Conservation (phyloP, 2,797 vertebrate genomes). For the Hydrophis major region DNA sequence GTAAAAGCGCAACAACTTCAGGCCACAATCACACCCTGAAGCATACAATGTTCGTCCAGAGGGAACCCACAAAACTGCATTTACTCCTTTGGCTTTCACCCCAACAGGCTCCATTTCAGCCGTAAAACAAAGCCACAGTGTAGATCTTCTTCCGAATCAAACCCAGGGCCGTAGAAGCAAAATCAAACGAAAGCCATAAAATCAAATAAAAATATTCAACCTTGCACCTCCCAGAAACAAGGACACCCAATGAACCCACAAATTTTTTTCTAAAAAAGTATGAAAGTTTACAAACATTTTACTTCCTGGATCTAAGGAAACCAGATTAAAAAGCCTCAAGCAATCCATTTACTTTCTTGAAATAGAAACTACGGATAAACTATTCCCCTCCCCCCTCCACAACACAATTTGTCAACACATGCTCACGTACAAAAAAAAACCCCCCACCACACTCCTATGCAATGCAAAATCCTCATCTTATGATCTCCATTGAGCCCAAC, state of each 20-base stretch:
- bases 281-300: conserved; percentile 22
- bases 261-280: not conserved
- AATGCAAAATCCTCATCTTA: not conserved
- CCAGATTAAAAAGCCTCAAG: conserved; percentile 48
- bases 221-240: conserved; percentile 45
- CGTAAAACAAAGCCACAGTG: conserved; percentile 45
- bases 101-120: conserved; percentile 50
- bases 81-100: conserved; percentile 43
- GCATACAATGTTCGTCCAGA: not conserved
- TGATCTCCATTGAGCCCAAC: not conserved
- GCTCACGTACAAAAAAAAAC: not conserved
- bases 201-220: conserved; percentile 43
- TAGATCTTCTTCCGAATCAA: conserved; percentile 51
- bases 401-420: not conserved
- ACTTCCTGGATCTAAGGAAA: conserved; percentile 21
- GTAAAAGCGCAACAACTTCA: not conserved
- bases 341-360: conserved; percentile 49
- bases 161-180: not conserved
- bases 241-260: conserved; percentile 23
- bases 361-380: conserved; percentile 51
- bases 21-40: too few relatives aligned
- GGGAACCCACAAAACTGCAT: conserved; percentile 38
- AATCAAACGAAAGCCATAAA: not conserved
- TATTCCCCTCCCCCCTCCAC: not conserved
- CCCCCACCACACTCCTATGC: not conserved